Percentiles rank a stretch among this genome's conserved stretches.
Evolutionary conservation across 2,113 vertebrate genomes (phyloP).

Genomic region (Hymenochirus boettgeri): DNA sequence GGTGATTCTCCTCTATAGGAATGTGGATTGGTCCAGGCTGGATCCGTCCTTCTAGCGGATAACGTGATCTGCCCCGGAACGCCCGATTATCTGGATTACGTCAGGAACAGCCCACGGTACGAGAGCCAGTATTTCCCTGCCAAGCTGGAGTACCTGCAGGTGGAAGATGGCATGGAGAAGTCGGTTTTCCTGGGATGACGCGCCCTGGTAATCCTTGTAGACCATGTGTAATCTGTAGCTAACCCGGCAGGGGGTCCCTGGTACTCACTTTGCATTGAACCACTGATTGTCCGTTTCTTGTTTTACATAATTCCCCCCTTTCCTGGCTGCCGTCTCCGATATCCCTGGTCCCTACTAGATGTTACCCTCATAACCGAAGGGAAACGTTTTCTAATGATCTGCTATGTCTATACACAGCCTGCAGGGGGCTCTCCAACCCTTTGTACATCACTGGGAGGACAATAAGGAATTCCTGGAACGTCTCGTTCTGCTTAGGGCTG

Average conservation of each 20-base stretch:
- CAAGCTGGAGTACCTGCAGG: conserved; percentile 69
- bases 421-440: too few species aligned
- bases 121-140: conserved; percentile 62
- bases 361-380: not conserved
- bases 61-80: conserved; percentile 67
- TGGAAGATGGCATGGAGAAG: conserved; percentile 65
- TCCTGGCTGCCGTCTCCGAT: too few species aligned
- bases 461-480: too few species aligned
- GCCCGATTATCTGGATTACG: conserved; percentile 64
- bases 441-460: too few species aligned
- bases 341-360: too few species aligned
- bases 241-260: not conserved
- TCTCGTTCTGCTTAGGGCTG: too few species aligned
- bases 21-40: conserved; percentile 57
- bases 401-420: too few species aligned
- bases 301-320: too few species aligned
- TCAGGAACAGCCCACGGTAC: conserved; percentile 58
- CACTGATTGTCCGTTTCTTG: too few species aligned
- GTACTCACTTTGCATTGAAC: not conserved
- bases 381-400: too few species aligned
- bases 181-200: conserved; percentile 61
- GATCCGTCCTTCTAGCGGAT: conserved; percentile 62
- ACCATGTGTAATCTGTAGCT: not conserved
- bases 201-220: not conserved
- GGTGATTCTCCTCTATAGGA: conserved; percentile 47